phyloP scores from a whole-genome alignment of 2,113 vertebrate species.

The Stercorarius parasiticus region DNA sequence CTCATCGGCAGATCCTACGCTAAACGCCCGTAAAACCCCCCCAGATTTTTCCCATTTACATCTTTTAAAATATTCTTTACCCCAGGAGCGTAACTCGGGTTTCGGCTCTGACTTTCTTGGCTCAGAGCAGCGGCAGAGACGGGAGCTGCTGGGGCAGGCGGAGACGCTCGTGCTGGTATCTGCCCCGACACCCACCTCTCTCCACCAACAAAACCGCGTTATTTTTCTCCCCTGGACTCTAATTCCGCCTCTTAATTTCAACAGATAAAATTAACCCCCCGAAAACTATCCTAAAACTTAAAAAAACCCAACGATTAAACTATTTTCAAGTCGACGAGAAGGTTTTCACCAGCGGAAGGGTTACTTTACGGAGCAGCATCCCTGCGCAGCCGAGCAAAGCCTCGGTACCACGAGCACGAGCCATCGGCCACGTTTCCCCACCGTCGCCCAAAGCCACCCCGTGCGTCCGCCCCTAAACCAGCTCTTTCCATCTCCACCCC shows the following conservation, averaged over 20 bases:
- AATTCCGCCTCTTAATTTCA: not conserved
- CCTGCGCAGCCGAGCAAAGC: not conserved
- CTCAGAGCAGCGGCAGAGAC: not conserved
- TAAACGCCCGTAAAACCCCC: accelerated
- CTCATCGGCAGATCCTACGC: accelerated
- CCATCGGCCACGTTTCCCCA: not conserved
- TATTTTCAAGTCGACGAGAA: not conserved
- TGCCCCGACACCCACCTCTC: not conserved
- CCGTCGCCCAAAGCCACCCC: not conserved
- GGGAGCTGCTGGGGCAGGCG: not conserved
- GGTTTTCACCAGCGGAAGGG: accelerated
- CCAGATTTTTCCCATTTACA: not conserved
- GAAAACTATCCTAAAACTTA: not conserved
- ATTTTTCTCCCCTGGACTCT: not conserved
- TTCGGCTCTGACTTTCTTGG: not conserved
- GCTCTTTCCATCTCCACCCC: accelerated
- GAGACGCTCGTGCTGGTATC: not conserved
- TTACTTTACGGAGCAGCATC: not conserved
- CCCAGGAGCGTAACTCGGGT: accelerated
- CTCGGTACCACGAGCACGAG: too few species aligned
- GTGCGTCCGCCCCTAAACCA: accelerated
- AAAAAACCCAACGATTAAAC: not conserved
- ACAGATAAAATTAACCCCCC: accelerated
- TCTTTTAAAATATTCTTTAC: not conserved
- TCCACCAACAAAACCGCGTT: accelerated